Evolutionary conservation across 92 coral and sea anemone species (phyloP).

Genomic region (Phenganax stokvisi): DNA sequence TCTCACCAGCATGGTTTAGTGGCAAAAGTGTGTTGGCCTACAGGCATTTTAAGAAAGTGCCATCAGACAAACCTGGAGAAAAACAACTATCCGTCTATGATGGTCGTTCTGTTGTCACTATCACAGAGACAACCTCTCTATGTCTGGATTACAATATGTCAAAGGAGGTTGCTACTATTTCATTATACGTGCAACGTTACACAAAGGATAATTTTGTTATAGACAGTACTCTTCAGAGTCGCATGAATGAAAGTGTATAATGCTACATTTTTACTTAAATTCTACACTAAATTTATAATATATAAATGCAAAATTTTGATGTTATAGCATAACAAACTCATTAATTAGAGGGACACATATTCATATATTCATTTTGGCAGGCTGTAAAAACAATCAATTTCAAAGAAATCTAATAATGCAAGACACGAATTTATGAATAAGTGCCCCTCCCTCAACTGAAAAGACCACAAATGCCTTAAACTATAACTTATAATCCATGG

Average conservation of each 20-base stretch:
- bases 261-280: no score
- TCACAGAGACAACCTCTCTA: conserved; percentile 22
- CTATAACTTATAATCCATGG: no score
- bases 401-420: no score
- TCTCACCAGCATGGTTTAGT: neutral
- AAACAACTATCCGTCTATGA: conserved; percentile 26
- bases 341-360: no score
- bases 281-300: neutral
- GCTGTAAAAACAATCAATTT: no score
- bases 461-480: no score
- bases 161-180: conserved; percentile 20
- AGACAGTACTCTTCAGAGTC: conserved; percentile 7
- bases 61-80: conserved; percentile 6
- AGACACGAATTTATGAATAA: no score
- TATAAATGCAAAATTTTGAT: neutral
- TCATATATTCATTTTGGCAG: no score
- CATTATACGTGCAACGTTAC: conserved; percentile 28
- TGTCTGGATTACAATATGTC: conserved; percentile 22
- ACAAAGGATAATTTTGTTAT: conserved; percentile 11
- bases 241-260: no score
- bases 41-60: conserved; percentile 19
- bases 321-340: no score
- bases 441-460: no score
- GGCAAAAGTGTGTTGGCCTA: neutral
- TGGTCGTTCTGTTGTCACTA: conserved; percentile 33